These are phyloP conservation scores for Xylota sylvarum DNA, from an alignment of 2,888 invertebrate genomes.

Conservation along the genomic window DNA sequence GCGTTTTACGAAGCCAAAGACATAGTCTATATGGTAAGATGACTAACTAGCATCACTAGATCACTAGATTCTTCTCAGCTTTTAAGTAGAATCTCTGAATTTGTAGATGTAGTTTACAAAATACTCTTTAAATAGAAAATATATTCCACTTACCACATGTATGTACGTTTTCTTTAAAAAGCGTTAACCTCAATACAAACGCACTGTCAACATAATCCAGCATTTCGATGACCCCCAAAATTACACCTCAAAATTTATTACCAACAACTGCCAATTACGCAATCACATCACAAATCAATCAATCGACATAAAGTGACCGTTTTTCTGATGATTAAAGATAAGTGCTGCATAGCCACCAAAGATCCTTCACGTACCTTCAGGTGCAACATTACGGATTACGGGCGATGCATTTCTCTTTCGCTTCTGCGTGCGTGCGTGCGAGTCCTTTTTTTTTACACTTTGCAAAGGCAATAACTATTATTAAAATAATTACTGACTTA, in stretches of 20 bases:
- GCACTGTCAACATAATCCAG: neutral
- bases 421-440: constrained; percentile 57
- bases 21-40: too few species aligned
- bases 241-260: neutral
- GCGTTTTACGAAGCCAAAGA: too few species aligned
- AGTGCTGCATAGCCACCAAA: constrained; percentile 11
- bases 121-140: too few species aligned
- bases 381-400: constrained; percentile 4
- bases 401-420: neutral
- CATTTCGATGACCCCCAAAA: constrained; percentile 1
- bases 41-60: too few species aligned
- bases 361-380: neutral
- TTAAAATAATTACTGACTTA: constrained; percentile 58
- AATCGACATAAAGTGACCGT: constrained; percentile 10
- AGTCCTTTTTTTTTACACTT: constrained; percentile 53
- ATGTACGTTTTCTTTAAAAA: neutral
- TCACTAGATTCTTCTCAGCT: too few species aligned
- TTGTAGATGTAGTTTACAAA: too few species aligned
- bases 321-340: constrained; percentile 15
- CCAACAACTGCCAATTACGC: constrained; percentile 9
- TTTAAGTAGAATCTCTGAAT: too few species aligned
- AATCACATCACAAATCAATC: constrained; percentile 31
- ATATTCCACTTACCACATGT: too few species aligned
- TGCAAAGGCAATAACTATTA: constrained; percentile 48
- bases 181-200: neutral